phyloP scores from a whole-genome alignment of 2,888 invertebrate species.

The Actias luna region DNA sequence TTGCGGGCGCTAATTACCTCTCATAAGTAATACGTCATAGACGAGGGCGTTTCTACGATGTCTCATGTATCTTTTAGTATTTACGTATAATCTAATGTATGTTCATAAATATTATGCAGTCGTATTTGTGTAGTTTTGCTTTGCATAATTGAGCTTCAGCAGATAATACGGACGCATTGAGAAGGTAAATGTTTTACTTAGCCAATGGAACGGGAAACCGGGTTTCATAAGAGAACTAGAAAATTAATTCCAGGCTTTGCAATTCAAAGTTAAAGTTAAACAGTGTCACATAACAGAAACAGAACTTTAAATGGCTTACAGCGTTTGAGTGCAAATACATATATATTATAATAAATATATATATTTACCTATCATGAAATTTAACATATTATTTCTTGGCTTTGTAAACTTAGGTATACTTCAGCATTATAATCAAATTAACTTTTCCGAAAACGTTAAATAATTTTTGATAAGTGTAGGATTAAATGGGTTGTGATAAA shows the following conservation, averaged over 20 bases:
- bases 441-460: too few relatives aligned
- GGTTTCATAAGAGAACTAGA: conserved; percentile 3
- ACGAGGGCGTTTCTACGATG: conserved; percentile 39
- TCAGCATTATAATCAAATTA: too few relatives aligned
- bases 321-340: neutral
- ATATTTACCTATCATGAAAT: neutral
- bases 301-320: neutral
- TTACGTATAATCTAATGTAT: conserved; percentile 9
- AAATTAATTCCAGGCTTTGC: neutral
- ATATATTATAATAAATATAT: neutral
- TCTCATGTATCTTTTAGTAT: conserved; percentile 17
- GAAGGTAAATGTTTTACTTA: conserved; percentile 14
- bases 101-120: conserved; percentile 21
- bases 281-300: neutral
- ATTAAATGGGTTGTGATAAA: too few relatives aligned
- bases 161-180: conserved; percentile 14
- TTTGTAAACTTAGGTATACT: too few relatives aligned
- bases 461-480: too few relatives aligned
- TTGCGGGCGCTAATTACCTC: conserved; percentile 56
- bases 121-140: conserved; percentile 17
- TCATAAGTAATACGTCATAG: conserved; percentile 65
- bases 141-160: conserved; percentile 1
- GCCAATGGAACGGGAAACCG: neutral
- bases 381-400: too few relatives aligned
- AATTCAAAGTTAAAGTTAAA: neutral